Percentiles rank a stretch among this genome's conserved stretches.
Conservation (phyloP, 2,888 invertebrate species). For the Cephus pulcher region DNA sequence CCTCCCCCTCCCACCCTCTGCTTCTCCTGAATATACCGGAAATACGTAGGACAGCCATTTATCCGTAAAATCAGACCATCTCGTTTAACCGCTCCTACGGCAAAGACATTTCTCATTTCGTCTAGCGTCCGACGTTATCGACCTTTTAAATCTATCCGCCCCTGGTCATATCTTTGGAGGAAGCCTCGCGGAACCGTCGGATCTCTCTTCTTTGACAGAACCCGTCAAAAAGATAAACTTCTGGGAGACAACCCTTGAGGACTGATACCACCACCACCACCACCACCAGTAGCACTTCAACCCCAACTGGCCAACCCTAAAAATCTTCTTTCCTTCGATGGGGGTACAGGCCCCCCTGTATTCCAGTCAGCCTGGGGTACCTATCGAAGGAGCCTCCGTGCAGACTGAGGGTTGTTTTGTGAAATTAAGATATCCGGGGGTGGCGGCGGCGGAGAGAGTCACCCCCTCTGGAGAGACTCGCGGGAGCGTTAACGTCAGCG, state of each 20-base stretch:
- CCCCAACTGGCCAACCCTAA: constrained; percentile 17
- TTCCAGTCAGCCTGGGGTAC: not conserved
- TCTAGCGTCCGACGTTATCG: constrained; percentile 45
- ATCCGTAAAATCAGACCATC: constrained; percentile 38
- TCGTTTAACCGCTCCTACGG: constrained; percentile 13
- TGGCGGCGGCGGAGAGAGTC: not conserved
- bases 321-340: constrained; percentile 9
- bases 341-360: constrained; percentile 3
- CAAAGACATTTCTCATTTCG: constrained; percentile 66
- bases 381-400: not conserved
- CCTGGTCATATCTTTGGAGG: constrained; percentile 16
- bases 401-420: not conserved
- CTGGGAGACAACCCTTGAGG: constrained; percentile 40
- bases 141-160: constrained; percentile 16
- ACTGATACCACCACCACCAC: not conserved
- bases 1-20: not conserved
- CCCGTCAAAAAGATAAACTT: constrained; percentile 61
- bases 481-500: not conserved
- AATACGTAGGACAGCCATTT: constrained; percentile 29
- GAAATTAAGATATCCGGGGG: not conserved
- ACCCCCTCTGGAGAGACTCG: not conserved
- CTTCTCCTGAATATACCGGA: not conserved
- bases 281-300: constrained; percentile 6
- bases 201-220: constrained; percentile 61
- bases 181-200: constrained; percentile 58